Evolutionary conservation across 1,140 invertebrate species (phyloP).

Genomic region (Leptopilina clavipes): DNA sequence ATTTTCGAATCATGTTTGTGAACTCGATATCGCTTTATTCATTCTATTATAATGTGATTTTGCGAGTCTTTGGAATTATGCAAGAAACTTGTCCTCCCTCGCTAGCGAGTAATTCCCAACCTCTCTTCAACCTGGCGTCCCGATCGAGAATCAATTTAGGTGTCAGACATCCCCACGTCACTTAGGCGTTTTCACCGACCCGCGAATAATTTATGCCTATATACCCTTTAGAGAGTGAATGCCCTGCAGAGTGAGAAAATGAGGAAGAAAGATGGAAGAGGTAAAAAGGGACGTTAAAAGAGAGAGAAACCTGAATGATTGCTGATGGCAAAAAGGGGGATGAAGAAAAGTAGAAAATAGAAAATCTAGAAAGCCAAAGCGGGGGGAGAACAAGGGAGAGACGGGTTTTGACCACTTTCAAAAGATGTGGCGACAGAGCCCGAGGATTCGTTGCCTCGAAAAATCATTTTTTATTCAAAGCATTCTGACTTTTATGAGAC

Average conservation of each 20-base stretch:
- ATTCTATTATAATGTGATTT: slow-evolving; percentile 56
- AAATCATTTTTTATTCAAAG: slow-evolving; percentile 66
- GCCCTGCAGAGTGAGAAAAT: slow-evolving; percentile 41
- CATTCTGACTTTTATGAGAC: slow-evolving; percentile 61
- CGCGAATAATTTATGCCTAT: slow-evolving; percentile 66
- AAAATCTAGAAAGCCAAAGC: slow-evolving; percentile 8
- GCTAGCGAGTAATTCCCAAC: slow-evolving; percentile 38
- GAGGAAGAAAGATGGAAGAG: slow-evolving; percentile 20
- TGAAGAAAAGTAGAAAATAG: slow-evolving; percentile 37
- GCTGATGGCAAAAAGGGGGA: neutral
- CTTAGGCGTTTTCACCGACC: slow-evolving; percentile 71
- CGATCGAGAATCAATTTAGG: slow-evolving; percentile 72
- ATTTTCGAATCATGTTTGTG: neutral
- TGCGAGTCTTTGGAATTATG: slow-evolving; percentile 62
- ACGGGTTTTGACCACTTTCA: slow-evolving; percentile 57
- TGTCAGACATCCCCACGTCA: slow-evolving; percentile 71
- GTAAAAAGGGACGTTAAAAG: slow-evolving; percentile 39
- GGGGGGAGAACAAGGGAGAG: slow-evolving; percentile 36
- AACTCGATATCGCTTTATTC: slow-evolving; percentile 10
- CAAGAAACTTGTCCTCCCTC: slow-evolving; percentile 57
- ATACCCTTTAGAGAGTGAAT: slow-evolving; percentile 58
- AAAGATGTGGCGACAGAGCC: slow-evolving; percentile 62
- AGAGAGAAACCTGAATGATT: slow-evolving; percentile 37
- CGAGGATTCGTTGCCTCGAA: slow-evolving; percentile 43
- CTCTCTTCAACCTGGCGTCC: slow-evolving; percentile 44